Evolutionary conservation across 2,888 invertebrate species (phyloP).

Genomic region (Megastigmus dorsalis): DNA sequence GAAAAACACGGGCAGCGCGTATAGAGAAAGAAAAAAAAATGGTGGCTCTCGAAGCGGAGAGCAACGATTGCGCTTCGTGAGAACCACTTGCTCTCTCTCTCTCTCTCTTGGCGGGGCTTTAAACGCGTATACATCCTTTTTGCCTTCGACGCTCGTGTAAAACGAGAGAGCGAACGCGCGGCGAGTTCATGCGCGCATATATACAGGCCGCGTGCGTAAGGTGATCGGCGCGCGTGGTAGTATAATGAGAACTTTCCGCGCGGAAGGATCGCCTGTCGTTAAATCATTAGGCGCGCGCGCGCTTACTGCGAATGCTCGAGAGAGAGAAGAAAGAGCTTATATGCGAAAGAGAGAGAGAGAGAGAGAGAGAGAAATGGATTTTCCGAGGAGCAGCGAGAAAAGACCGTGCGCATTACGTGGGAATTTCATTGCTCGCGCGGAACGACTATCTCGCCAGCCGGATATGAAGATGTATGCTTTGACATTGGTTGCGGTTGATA

Average conservation of each 20-base stretch:
- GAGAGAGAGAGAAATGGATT: conserved; percentile 51
- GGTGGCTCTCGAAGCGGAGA: neutral
- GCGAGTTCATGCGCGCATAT: neutral
- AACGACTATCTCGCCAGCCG: too few relatives aligned
- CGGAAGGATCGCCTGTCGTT: conserved; percentile 56
- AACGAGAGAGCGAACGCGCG: neutral
- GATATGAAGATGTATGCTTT: too few relatives aligned
- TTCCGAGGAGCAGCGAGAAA: conserved; percentile 27
- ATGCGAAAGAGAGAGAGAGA: neutral
- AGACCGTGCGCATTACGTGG: neutral
- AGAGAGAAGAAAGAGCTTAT: too few relatives aligned
- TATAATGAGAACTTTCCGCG: conserved; percentile 56
- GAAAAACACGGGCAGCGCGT: neutral
- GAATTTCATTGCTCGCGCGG: too few relatives aligned
- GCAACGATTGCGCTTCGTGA: conserved; percentile 22
- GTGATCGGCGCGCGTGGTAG: conserved; percentile 44
- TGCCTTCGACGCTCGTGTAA: neutral
- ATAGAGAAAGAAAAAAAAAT: neutral
- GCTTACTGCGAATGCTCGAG: too few relatives aligned
- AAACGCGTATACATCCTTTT: conserved; percentile 20
- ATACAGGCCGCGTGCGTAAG: neutral
- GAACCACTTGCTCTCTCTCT: neutral
- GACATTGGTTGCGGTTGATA: too few relatives aligned
- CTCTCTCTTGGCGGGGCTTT: neutral
- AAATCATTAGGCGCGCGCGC: conserved; percentile 50